Conservation (phyloP, 2,113 vertebrate genomes). For the Pelodiscus sinensis region DNA sequence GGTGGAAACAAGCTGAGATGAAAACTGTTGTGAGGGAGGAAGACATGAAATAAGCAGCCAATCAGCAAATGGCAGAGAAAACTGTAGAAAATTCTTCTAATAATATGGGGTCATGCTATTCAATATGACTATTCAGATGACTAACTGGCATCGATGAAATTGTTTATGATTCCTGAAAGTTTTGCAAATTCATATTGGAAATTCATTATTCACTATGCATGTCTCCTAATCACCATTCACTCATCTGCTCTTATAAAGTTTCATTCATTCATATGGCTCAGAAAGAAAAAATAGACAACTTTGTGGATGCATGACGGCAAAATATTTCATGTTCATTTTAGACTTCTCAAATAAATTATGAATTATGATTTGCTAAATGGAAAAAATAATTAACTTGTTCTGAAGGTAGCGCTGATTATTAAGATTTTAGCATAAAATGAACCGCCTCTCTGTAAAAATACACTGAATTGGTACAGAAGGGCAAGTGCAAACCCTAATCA, state of each 20-base stretch:
- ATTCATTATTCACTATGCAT: not conserved
- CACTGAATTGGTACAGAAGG: not conserved
- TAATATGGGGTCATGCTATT: not conserved
- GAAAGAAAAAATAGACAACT: not conserved
- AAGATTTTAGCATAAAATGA: not conserved
- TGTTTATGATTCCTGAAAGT: not conserved
- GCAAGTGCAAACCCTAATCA: not conserved
- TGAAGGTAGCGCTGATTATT: not conserved
- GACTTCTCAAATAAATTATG: not conserved
- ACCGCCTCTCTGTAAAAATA: not conserved
- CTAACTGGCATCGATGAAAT: not conserved
- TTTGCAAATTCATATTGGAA: not conserved
- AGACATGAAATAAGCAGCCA: accelerated
- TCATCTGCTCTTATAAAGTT: not conserved
- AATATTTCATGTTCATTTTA: not conserved
- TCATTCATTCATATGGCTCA: not conserved
- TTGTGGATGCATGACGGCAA: not conserved
- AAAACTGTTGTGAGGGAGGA: not conserved
- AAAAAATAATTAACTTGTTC: not conserved
- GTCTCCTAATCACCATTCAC: not conserved
- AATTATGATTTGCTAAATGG: not conserved
- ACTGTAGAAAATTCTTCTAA: not conserved
- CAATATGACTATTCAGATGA: not conserved
- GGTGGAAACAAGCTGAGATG: not conserved
- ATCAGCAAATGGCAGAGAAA: not conserved